Evolutionary conservation across 2,113 vertebrate species (phyloP).

Genomic region (Lutjanus erythropterus): DNA sequence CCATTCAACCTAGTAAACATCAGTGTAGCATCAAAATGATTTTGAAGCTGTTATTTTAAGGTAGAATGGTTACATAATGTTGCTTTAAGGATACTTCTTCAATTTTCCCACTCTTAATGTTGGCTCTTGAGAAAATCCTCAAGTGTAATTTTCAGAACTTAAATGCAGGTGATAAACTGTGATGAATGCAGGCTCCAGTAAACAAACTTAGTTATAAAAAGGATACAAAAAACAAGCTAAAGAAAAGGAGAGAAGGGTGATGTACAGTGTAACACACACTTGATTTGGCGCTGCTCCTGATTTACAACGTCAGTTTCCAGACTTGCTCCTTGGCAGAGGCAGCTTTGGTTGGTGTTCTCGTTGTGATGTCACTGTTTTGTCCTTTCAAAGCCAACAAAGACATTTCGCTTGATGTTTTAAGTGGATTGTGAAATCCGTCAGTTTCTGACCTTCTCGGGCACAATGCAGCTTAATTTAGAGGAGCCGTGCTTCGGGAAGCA

Average conservation of each 20-base stretch:
- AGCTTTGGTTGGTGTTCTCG: not conserved
- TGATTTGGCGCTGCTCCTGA: not conserved
- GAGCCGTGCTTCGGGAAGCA: not conserved
- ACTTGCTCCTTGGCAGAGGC: not conserved
- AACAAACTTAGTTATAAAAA: not conserved
- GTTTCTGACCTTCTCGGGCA: slow-evolving; percentile 16
- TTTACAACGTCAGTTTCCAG: not conserved
- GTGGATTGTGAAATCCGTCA: slow-evolving; percentile 3
- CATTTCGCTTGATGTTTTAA: slow-evolving; percentile 10
- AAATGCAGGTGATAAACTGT: not conserved
- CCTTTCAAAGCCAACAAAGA: slow-evolving; percentile 23
- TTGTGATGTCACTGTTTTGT: slow-evolving; percentile 6
- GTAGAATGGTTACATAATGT: too few species aligned
- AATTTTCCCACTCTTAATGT: not conserved
- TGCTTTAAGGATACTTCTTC: not conserved
- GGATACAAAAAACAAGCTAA: not conserved
- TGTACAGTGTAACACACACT: too few species aligned
- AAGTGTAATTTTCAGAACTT: not conserved
- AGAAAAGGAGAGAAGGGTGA: not conserved
- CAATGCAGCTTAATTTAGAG: slow-evolving; percentile 6
- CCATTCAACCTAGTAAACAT: too few species aligned
- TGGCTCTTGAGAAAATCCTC: not conserved
- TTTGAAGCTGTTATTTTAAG: too few species aligned
- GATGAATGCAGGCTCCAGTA: not conserved
- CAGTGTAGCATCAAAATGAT: too few species aligned